Evolutionary conservation across 2,113 vertebrate species (phyloP).

Genomic region (Mobula birostris): DNA sequence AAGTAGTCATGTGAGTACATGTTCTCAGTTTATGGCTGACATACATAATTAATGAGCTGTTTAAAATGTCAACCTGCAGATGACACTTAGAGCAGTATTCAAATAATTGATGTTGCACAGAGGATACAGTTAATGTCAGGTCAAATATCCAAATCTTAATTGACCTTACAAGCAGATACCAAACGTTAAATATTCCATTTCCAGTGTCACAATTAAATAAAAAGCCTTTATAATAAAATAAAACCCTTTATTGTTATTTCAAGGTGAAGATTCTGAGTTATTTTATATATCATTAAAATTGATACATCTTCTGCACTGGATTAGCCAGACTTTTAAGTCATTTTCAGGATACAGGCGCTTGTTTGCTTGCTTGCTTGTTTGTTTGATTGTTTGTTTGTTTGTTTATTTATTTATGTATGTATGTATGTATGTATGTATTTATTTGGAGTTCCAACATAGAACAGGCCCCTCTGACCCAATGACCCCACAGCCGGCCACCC

Average conservation of each 20-base stretch:
- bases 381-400: no score
- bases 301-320: background rate
- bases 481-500: no score
- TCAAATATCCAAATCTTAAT: background rate
- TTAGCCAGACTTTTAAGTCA: background rate
- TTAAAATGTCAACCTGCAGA: background rate
- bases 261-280: background rate
- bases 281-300: background rate
- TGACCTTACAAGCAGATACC: background rate
- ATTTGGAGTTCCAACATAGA: no score
- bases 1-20: background rate
- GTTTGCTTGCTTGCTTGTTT: no score
- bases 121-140: background rate
- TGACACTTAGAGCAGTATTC: background rate
- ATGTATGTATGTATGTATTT: no score
- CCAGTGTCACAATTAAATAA: background rate
- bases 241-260: background rate
- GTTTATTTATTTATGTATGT: no score
- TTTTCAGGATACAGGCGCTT: background rate
- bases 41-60: background rate
- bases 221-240: background rate
- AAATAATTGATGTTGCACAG: background rate
- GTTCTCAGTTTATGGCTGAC: background rate
- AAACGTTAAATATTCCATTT: background rate
- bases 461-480: no score